A percentile compares a stretch with the other conserved stretches of the same genome.
Conservation (phyloP, 2,797 vertebrate genomes). For the Microctenopoma lineatum region DNA sequence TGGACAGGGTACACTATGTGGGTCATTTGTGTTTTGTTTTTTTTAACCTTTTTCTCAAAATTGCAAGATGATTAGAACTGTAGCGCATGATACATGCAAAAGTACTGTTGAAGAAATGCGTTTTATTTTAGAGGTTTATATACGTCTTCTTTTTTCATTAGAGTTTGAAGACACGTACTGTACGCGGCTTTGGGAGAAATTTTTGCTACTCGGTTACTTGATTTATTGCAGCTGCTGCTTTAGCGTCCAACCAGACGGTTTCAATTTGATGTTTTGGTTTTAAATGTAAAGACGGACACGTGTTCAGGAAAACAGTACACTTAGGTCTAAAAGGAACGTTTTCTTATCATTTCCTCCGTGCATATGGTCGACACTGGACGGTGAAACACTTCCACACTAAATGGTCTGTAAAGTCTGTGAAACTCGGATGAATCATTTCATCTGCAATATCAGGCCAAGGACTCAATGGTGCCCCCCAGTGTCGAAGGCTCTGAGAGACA, state of each 20-base stretch:
- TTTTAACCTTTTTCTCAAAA: constrained; percentile 49
- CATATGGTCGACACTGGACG: constrained; percentile 35
- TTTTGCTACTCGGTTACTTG: constrained; percentile 37
- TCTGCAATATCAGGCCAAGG: constrained; percentile 71
- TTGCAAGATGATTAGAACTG: constrained; percentile 73
- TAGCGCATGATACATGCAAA: constrained; percentile 81
- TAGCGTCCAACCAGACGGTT: constrained; percentile 36
- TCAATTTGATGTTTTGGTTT: constrained; percentile 42
- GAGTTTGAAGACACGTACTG: constrained; percentile 76
- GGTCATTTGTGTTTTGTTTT: constrained; percentile 60
- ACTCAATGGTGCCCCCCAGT: constrained; percentile 73
- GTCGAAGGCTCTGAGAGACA: constrained; percentile 63
- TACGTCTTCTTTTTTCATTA: constrained; percentile 47
- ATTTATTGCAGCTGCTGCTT: constrained; percentile 53
- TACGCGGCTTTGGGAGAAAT: constrained; percentile 53
- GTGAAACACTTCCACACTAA: constrained; percentile 43
- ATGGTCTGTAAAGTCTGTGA: constrained; percentile 65
- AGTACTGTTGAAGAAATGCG: constrained; percentile 53
- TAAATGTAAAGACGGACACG: constrained; percentile 18
- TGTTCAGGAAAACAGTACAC: constrained; percentile 24
- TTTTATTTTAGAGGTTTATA: constrained; percentile 52
- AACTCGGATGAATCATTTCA: constrained; percentile 65
- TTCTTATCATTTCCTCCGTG: constrained; percentile 48
- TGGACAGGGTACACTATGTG: constrained; percentile 78
- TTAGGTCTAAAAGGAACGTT: constrained; percentile 32